These are phyloP conservation scores for Alethe castanea DNA, from an alignment of 2,113 vertebrate genomes.

Conservation along the genomic window DNA sequence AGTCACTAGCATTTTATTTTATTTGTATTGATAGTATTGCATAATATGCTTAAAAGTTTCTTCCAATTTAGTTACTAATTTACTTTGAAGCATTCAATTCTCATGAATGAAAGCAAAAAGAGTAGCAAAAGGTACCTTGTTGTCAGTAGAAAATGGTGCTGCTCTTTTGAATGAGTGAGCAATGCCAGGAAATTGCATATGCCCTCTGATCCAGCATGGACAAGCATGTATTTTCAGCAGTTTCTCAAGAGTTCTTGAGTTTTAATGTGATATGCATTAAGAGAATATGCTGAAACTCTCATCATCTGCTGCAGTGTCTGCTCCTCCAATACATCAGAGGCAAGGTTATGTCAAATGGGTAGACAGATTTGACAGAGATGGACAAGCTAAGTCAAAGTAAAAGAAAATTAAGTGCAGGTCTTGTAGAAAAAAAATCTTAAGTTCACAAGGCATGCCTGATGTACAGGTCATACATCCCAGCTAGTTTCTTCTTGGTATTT, in stretches of 20 bases:
- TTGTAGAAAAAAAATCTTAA: neutral
- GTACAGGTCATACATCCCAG: neutral
- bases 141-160: neutral
- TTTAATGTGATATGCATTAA: neutral
- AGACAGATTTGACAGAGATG: conserved; percentile 39
- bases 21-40: neutral
- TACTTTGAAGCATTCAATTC: neutral
- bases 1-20: neutral
- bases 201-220: neutral
- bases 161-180: neutral
- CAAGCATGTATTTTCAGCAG: neutral
- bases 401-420: conserved; percentile 49
- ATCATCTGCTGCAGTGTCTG: neutral
- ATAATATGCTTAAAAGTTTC: neutral
- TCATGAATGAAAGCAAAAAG: neutral
- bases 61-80: neutral
- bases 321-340: neutral
- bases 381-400: conserved; percentile 19
- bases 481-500: neutral
- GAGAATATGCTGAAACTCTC: neutral
- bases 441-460: neutral
- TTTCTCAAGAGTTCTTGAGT: neutral
- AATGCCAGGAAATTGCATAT: neutral
- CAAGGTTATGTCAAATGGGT: conserved; percentile 12
- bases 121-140: neutral